These are phyloP conservation scores for Ochlodes sylvanus DNA, from an alignment of 2,888 invertebrate genomes.

Conservation along the genomic window DNA sequence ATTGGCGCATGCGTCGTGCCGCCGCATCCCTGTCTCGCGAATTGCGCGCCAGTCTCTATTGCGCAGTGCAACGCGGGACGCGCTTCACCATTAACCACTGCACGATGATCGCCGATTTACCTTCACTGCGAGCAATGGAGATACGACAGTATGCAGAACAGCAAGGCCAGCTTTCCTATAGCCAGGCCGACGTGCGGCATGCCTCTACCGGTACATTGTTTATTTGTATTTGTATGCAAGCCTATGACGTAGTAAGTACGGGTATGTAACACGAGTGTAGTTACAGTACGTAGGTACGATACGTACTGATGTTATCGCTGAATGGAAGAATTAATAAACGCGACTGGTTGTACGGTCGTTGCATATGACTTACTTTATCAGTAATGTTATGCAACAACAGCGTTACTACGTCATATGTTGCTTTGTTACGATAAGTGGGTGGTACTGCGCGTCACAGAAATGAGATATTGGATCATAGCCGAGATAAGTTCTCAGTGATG, in stretches of 20 bases:
- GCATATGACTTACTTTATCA: not conserved
- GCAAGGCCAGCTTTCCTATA: slow-evolving; percentile 49
- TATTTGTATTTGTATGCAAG: slow-evolving; percentile 59
- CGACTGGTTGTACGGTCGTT: not conserved
- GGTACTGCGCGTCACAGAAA: slow-evolving; percentile 46
- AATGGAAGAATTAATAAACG: slow-evolving; percentile 7
- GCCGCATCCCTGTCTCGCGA: slow-evolving; percentile 65
- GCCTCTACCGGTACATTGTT: slow-evolving; percentile 63
- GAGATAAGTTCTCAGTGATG: slow-evolving; percentile 43
- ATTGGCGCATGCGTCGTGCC: slow-evolving; percentile 70
- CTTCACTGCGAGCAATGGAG: slow-evolving; percentile 59
- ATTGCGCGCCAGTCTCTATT: slow-evolving; percentile 72
- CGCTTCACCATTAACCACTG: slow-evolving; percentile 55
- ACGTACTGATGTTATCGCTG: not conserved
- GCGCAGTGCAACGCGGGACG: slow-evolving; percentile 64
- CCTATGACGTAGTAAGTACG: slow-evolving; percentile 58
- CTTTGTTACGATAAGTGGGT: slow-evolving; percentile 43
- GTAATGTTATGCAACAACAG: slow-evolving; percentile 18
- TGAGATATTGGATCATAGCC: slow-evolving; percentile 15
- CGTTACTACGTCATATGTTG: slow-evolving; percentile 36
- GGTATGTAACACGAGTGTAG: slow-evolving; percentile 28
- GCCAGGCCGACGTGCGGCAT: slow-evolving; percentile 48
- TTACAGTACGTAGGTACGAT: not conserved
- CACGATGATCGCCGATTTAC: slow-evolving; percentile 74
- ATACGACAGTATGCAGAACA: slow-evolving; percentile 54